Percentiles rank a stretch among this genome's conserved stretches.
Conservation (phyloP, 1,140 invertebrate species). For the Heliconius melpomene region DNA sequence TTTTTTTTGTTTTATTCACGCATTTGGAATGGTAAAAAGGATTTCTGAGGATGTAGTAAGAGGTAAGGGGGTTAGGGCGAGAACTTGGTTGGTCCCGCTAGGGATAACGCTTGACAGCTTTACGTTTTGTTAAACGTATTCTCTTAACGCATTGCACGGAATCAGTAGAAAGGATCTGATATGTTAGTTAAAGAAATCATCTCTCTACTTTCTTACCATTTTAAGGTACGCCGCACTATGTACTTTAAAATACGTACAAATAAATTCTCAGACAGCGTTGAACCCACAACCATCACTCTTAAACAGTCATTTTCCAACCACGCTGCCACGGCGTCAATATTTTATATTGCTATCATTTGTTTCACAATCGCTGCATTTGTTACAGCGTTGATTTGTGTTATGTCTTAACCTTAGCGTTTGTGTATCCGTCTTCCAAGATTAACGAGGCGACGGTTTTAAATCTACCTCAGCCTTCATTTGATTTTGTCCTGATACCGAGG, state of each 20-base stretch:
- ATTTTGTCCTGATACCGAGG: slow-evolving; percentile 39
- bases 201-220: too few relatives aligned
- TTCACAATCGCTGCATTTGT: slow-evolving; percentile 57
- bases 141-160: too few relatives aligned
- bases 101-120: too few relatives aligned
- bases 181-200: too few relatives aligned
- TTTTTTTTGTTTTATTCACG: slow-evolving; percentile 53
- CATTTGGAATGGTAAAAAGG: too few relatives aligned
- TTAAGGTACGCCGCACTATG: too few relatives aligned
- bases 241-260: too few relatives aligned
- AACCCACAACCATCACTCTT: background rate
- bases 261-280: background rate
- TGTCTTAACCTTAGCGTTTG: slow-evolving; percentile 60
- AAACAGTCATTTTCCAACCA: background rate
- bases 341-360: slow-evolving; percentile 9
- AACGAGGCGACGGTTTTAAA: slow-evolving; percentile 51
- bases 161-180: too few relatives aligned
- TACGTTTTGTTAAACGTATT: too few relatives aligned
- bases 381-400: slow-evolving; percentile 74
- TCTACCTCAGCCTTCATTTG: slow-evolving; percentile 45
- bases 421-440: slow-evolving; percentile 60
- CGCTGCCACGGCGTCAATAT: background rate
- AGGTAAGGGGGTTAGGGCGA: too few relatives aligned
- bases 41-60: too few relatives aligned
- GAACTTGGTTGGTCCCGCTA: too few relatives aligned